A percentile compares a stretch with the other conserved stretches of the same genome.
phyloP scores from a whole-genome alignment of 1,140 invertebrate genomes.

The Formica exsecta region DNA sequence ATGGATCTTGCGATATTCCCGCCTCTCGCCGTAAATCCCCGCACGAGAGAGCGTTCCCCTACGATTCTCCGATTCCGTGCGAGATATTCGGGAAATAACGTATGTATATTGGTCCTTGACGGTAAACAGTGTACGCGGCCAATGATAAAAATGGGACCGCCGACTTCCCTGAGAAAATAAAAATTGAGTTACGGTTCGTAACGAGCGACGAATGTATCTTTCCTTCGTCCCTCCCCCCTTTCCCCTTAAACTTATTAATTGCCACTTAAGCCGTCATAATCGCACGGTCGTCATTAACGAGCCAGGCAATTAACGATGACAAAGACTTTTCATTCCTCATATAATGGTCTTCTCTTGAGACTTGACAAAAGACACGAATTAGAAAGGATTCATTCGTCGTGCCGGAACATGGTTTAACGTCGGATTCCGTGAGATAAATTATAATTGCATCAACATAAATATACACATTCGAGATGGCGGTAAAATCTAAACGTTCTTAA shows the following conservation, averaged over 20 bases:
- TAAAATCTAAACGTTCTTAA: constrained; percentile 12
- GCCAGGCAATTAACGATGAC: constrained; percentile 46
- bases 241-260: constrained; percentile 27
- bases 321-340: constrained; percentile 29
- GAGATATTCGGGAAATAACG: constrained; percentile 59
- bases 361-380: constrained; percentile 52
- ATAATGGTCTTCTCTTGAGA: constrained; percentile 34
- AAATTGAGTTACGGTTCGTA: constrained; percentile 49
- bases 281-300: constrained; percentile 48
- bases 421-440: constrained; percentile 33
- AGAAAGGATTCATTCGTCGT: constrained; percentile 39
- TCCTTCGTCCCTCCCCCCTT: no score
- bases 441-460: constrained; percentile 25
- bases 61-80: neutral
- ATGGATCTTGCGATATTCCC: constrained; percentile 60
- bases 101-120: constrained; percentile 28
- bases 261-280: constrained; percentile 40
- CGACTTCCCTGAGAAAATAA: neutral
- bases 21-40: constrained; percentile 37
- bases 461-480: neutral
- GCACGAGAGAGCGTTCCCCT: constrained; percentile 13
- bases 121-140: constrained; percentile 35
- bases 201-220: constrained; percentile 8
- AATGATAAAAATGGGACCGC: constrained; percentile 41
- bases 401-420: neutral